Evolutionary conservation across 2,113 vertebrate species (phyloP).

Genomic region (Chaetura pelagica): DNA sequence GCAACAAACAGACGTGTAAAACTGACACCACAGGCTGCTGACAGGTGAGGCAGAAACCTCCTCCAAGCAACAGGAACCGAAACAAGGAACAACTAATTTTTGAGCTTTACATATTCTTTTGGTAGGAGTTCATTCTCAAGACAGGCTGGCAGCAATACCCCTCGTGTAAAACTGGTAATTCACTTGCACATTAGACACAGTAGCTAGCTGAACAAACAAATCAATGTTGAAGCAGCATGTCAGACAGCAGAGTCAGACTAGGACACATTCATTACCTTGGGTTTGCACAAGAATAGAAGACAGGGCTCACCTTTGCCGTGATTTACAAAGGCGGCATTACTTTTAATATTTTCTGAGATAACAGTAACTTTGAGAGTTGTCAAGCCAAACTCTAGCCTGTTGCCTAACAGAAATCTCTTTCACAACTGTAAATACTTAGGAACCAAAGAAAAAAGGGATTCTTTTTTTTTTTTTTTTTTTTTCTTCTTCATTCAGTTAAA

Average conservation of each 20-base stretch:
- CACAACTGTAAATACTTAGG: background rate
- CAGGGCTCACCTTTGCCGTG: background rate
- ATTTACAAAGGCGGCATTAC: background rate
- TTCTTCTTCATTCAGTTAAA: background rate
- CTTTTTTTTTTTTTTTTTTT: background rate
- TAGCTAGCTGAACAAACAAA: background rate
- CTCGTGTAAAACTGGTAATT: background rate
- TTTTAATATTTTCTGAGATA: background rate
- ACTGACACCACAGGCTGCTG: background rate
- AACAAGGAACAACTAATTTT: background rate
- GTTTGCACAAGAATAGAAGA: background rate
- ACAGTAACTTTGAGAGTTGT: background rate
- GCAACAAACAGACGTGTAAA: background rate
- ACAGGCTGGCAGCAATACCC: background rate
- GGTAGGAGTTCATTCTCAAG: background rate
- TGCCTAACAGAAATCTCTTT: background rate
- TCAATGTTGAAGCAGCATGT: background rate
- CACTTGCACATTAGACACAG: background rate
- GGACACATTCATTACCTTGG: background rate
- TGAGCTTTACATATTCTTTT: accelerated
- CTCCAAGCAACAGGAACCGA: background rate
- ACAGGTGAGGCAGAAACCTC: background rate
- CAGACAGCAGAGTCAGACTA: background rate
- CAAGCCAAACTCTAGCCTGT: background rate
- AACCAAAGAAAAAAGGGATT: background rate